Base-by-base conservation (phyloP, 2,797 vertebrate genomes). In the Nasua narica region DNA sequence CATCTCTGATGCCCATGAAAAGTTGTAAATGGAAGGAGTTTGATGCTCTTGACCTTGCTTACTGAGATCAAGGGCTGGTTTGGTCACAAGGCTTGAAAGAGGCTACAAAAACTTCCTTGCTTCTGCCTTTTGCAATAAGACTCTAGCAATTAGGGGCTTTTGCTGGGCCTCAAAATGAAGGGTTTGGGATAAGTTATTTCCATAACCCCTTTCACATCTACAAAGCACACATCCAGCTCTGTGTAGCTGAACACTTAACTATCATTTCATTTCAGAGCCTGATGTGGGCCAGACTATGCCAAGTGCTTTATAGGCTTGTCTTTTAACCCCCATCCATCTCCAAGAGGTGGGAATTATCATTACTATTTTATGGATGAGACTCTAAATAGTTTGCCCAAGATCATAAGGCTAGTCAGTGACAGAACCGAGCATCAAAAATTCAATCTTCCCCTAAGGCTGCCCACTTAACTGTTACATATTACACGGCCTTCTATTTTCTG, bases 401-500 rank as follows among this genome's bases (percentile, higher is more conserved):
- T 60, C 54, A n/a, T 25, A 48, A 2, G 14, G 46, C 84, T 13
- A 8, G n/a, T 69, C 48, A 62, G 15, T 5, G 52, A 2, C 14
- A 69, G 48, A 58, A 74, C 14, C 2, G 21, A 54, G 29, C 27
- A 15, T 56, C 82, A 52, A 54, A 18, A 32, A 23, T 2, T n/a
- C 18, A 2, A 37, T 35, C 94, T 87, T 78, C 29, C 86, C 27
- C 21, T 13, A 86, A 48, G 62, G 72, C 58, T 14, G 43, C 1
- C 40, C 40, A 23, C 43, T 43, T 74, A 76, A n/a, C 32, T 50
- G 4, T 52, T 84, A 11, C 3, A 2, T 14, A 7, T 46, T 40
- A n/a, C 21, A n/a, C 0, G 60, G 69, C 29, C 50, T 97, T 98
- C 60, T 97, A 25, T 29, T 70, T 94, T 70, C 54, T 58, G 35